Evolutionary conservation across 2,797 vertebrate species (phyloP).

Genomic region (Tympanoctomys barrerae): DNA sequence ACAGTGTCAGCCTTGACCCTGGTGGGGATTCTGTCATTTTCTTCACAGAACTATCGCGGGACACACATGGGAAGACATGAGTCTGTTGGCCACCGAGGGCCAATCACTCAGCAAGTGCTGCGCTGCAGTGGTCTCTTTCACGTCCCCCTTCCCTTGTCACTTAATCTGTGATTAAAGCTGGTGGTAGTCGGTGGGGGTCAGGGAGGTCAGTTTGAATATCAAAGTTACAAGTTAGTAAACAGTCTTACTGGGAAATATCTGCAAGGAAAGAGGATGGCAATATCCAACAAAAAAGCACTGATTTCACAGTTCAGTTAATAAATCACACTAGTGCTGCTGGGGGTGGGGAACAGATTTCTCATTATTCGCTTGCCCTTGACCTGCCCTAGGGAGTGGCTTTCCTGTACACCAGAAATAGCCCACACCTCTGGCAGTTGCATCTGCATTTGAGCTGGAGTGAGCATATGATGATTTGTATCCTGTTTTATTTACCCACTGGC

Average conservation of each 20-base stretch:
- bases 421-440: conserved; percentile 67
- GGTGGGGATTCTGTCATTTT: conserved; percentile 63
- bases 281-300: conserved; percentile 67
- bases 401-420: conserved; percentile 53
- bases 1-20: neutral
- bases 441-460: conserved; percentile 78
- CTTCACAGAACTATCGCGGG: conserved; percentile 4
- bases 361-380: conserved; percentile 73
- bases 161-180: conserved; percentile 52
- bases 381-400: conserved; percentile 74
- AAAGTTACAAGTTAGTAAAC: conserved; percentile 77
- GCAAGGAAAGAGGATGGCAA: conserved; percentile 37
- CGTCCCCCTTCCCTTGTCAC: conserved; percentile 51
- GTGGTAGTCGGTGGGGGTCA: neutral
- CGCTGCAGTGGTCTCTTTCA: conserved; percentile 55
- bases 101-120: conserved; percentile 68
- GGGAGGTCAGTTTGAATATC: conserved; percentile 39
- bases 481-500: conserved; percentile 82
- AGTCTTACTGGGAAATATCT: conserved; percentile 76
- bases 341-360: conserved; percentile 44
- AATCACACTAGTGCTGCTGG: conserved; percentile 8
- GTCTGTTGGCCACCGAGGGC: conserved; percentile 59
- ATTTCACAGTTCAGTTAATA: conserved; percentile 72
- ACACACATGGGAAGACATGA: neutral
- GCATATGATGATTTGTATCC: conserved; percentile 83